Percentiles rank a stretch among this genome's conserved stretches.
phyloP scores from a whole-genome alignment of 2,888 invertebrate genomes.

The Andricus quercusramuli region DNA sequence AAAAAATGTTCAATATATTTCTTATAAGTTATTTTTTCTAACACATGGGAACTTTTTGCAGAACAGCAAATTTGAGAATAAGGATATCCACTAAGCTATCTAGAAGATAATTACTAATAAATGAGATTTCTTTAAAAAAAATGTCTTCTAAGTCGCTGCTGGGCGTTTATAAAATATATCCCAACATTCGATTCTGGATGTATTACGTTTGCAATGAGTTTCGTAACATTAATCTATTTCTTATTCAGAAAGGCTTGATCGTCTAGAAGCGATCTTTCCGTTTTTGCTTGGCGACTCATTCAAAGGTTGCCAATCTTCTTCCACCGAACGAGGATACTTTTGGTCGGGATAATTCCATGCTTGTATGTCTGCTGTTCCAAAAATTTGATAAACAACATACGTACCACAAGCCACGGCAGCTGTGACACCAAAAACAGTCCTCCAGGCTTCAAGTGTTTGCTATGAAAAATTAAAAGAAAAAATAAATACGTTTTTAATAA shows the following conservation, averaged over 20 bases:
- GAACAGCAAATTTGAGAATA: not conserved
- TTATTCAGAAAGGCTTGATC: slow-evolving; percentile 52
- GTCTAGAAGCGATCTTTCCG: slow-evolving; percentile 62
- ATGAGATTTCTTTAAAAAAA: slow-evolving; percentile 12
- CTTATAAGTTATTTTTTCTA: not conserved
- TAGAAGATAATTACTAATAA: slow-evolving; percentile 1
- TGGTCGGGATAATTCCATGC: slow-evolving; percentile 80
- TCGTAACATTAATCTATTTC: not conserved
- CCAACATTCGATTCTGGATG: slow-evolving; percentile 37
- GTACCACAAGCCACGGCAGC: slow-evolving; percentile 82
- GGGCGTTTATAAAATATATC: slow-evolving; percentile 25
- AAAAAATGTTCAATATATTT: not conserved
- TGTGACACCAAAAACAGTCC: slow-evolving; percentile 83
- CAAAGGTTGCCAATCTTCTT: slow-evolving; percentile 73
- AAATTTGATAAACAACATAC: slow-evolving; percentile 84
- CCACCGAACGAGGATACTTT: slow-evolving; percentile 70
- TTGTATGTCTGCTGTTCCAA: slow-evolving; percentile 83
- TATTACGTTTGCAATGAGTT: not conserved
- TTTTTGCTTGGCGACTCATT: slow-evolving; percentile 69
- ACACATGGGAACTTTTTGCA: slow-evolving; percentile 1
- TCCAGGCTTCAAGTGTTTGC: slow-evolving; percentile 81
- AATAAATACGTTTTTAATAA: no score
- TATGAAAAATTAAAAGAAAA: slow-evolving; percentile 57
- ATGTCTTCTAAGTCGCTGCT: slow-evolving; percentile 10
- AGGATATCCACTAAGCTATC: not conserved